These are phyloP conservation scores for Callimorpha dominula DNA, from an alignment of 2,888 invertebrate genomes.

Conservation along the genomic window DNA sequence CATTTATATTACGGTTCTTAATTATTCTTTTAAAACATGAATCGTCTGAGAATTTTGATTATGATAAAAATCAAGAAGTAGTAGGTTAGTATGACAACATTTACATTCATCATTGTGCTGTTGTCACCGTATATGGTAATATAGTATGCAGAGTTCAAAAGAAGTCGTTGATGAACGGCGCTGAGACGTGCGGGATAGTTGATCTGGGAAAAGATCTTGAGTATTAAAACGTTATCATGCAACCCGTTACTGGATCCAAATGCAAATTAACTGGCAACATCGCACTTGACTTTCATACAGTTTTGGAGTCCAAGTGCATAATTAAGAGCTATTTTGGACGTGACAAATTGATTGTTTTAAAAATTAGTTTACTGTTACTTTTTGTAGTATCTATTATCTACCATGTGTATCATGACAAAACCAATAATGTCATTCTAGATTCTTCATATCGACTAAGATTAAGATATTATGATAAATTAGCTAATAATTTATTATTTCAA, in stretches of 20 bases:
- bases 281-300: constrained; percentile 53
- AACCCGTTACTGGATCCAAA: constrained; percentile 67
- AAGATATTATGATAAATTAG: no score
- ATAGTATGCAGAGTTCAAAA: constrained; percentile 56
- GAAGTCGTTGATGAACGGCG: constrained; percentile 63
- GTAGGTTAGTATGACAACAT: constrained; percentile 59
- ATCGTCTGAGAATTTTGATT: constrained; percentile 49
- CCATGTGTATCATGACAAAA: no score
- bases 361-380: no score
- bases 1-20: constrained; percentile 56
- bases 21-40: constrained; percentile 52
- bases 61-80: constrained; percentile 53
- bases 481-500: not conserved
- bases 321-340: constrained; percentile 33
- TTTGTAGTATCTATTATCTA: no score
- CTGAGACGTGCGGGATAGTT: constrained; percentile 59
- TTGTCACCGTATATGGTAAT: constrained; percentile 59
- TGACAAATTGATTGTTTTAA: constrained; percentile 10
- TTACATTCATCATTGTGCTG: constrained; percentile 53
- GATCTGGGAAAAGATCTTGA: constrained; percentile 67
- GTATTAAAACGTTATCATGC: constrained; percentile 68
- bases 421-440: not conserved
- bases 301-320: constrained; percentile 48
- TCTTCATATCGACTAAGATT: constrained; percentile 17
- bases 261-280: constrained; percentile 68